Percentiles rank a stretch among this genome's conserved stretches.
Evolutionary conservation across 2,797 vertebrate species (phyloP).

Genomic region (Gobio occitaniae): DNA sequence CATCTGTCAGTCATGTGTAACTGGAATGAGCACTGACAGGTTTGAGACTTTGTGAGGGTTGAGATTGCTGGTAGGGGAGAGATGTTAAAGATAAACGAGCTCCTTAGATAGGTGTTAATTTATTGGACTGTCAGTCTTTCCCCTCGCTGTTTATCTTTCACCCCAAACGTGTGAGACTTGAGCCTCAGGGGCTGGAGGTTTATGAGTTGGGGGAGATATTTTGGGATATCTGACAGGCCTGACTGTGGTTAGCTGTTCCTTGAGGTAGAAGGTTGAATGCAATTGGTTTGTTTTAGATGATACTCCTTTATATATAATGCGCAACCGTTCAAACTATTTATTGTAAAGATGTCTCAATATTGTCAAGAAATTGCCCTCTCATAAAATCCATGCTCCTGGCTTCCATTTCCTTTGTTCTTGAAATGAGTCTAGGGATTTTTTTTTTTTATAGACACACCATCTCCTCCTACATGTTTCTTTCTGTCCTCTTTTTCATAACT

Average conservation of each 20-base stretch:
- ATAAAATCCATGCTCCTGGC: not conserved
- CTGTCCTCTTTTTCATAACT: slow-evolving; percentile 37
- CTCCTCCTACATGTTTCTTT: slow-evolving; percentile 52
- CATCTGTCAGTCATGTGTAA: slow-evolving; percentile 74
- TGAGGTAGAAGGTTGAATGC: not conserved
- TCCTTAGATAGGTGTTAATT: slow-evolving; percentile 65
- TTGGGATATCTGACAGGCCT: slow-evolving; percentile 7
- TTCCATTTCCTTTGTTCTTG: slow-evolving; percentile 5
- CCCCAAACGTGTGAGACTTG: slow-evolving; percentile 62
- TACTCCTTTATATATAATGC: not conserved
- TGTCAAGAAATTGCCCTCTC: not conserved
- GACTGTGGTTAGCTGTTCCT: not conserved
- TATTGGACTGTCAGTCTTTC: slow-evolving; percentile 72
- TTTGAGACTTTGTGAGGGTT: slow-evolving; percentile 59
- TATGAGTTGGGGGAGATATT: slow-evolving; percentile 30
- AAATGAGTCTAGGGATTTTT: slow-evolving; percentile 2
- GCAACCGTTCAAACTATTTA: not conserved
- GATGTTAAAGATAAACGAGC: slow-evolving; percentile 64
- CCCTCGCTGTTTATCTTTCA: slow-evolving; percentile 50
- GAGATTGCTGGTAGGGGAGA: slow-evolving; percentile 73
- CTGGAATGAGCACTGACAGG: slow-evolving; percentile 67
- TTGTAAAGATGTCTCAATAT: not conserved
- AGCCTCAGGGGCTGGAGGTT: slow-evolving; percentile 66
- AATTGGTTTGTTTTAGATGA: not conserved
- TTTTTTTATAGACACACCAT: slow-evolving; percentile 46